A percentile compares a stretch with the other conserved stretches of the same genome.
Conservation (phyloP, 1,140 invertebrate genomes). For the Hypsibius dujardini region DNA sequence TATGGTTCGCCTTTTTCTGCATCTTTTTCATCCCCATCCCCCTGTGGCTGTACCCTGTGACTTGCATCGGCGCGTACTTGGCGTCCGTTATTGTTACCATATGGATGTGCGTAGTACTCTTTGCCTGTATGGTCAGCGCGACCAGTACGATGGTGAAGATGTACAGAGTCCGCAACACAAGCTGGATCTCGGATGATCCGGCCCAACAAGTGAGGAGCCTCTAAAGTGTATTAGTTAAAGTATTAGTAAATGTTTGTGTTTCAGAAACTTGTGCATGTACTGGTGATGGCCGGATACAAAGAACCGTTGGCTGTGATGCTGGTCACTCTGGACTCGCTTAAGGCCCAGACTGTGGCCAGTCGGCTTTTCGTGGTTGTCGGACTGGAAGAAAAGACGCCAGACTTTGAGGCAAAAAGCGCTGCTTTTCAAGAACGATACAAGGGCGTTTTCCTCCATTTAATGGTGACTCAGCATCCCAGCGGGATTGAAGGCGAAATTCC, state of each 20-base stretch:
- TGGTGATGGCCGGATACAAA: constrained; percentile 14
- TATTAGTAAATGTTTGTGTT: constrained; percentile 19
- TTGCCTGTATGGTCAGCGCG: not conserved
- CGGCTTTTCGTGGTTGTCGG: constrained; percentile 25
- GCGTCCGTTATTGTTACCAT: not conserved
- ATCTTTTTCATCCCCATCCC: not conserved
- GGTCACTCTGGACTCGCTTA: constrained; percentile 13
- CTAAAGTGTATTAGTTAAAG: constrained; percentile 7
- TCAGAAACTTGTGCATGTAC: no score
- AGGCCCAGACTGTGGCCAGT: constrained; percentile 23
- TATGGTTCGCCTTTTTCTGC: constrained; percentile 9
- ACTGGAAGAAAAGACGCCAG: constrained; percentile 26
- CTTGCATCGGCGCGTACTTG: not conserved
- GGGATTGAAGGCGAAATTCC: constrained; percentile 23
- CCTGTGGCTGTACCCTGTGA: not conserved
- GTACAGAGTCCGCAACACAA: constrained; percentile 16
- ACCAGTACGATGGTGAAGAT: not conserved
- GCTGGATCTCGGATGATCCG: constrained; percentile 22
- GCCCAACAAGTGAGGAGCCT: no score
- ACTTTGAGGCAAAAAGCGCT: constrained; percentile 21
- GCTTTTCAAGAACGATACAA: constrained; percentile 23
- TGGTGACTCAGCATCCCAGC: constrained; percentile 25
- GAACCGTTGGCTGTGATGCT: constrained; percentile 20
- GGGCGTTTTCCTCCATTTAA: constrained; percentile 25
- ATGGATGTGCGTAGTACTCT: not conserved